Conservation (phyloP, 2,888 invertebrate species). For the Drosophila fulvimacula region DNA sequence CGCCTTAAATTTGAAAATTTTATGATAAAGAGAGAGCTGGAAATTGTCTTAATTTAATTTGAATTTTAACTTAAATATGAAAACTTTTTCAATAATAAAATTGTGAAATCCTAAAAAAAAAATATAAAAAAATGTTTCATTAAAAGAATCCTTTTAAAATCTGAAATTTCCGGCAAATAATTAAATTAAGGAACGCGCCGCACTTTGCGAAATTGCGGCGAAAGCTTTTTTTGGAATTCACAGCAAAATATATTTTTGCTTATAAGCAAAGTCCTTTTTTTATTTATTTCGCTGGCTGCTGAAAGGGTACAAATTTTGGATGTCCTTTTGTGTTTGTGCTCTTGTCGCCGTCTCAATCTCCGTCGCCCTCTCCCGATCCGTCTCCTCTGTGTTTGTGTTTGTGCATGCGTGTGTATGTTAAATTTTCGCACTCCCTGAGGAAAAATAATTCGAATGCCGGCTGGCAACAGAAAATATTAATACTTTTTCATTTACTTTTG, state of each 20-base stretch:
- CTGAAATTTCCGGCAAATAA: background rate
- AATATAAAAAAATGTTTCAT: background rate
- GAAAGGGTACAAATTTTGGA: conserved; percentile 66
- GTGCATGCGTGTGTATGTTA: conserved; percentile 32
- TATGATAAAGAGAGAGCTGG: background rate
- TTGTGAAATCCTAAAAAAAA: too few species aligned
- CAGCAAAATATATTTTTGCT: conserved; percentile 10
- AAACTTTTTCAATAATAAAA: background rate
- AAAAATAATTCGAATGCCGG: conserved; percentile 63
- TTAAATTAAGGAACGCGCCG: background rate
- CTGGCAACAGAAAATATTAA: conserved; percentile 63
- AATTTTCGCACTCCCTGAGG: conserved; percentile 62
- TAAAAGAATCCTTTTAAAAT: background rate
- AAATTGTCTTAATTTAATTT: background rate
- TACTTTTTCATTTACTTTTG: conserved; percentile 74
- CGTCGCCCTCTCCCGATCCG: too few species aligned
- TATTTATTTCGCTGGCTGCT: conserved; percentile 58
- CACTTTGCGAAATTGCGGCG: conserved; percentile 24
- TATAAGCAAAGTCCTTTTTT: conserved; percentile 35
- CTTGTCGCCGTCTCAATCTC: conserved; percentile 13
- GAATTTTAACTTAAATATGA: background rate
- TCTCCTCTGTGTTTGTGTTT: too few species aligned
- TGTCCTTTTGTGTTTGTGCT: conserved; percentile 50
- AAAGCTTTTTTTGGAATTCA: conserved; percentile 52
- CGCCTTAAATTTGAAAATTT: background rate